These are phyloP conservation scores for Psettodes erumei DNA, from an alignment of 2,113 vertebrate species.

Conservation along the genomic window DNA sequence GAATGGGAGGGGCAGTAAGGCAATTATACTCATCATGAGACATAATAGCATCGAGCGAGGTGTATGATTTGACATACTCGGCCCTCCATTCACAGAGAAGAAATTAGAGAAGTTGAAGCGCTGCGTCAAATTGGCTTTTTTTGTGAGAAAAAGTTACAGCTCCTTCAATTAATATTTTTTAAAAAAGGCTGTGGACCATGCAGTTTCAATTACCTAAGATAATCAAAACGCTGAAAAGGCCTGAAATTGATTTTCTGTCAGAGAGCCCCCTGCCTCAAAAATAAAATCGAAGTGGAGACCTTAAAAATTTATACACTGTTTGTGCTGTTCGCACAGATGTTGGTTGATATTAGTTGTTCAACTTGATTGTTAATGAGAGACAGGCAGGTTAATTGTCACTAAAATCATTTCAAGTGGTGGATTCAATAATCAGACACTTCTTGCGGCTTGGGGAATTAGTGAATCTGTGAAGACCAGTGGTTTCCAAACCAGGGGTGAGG, in stretches of 20 bases:
- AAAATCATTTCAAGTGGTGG: background rate
- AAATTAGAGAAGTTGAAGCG: slow-evolving; percentile 72
- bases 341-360: background rate
- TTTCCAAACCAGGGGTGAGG: no score
- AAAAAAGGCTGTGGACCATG: slow-evolving; percentile 77
- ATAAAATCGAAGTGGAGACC: slow-evolving; percentile 24
- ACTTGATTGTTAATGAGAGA: background rate
- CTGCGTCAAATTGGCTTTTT: slow-evolving; percentile 55
- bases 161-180: slow-evolving; percentile 76
- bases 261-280: slow-evolving; percentile 13
- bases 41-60: slow-evolving; percentile 56
- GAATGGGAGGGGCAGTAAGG: slow-evolving; percentile 42
- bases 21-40: slow-evolving; percentile 67
- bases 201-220: slow-evolving; percentile 80
- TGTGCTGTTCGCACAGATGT: background rate
- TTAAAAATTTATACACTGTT: slow-evolving; percentile 6
- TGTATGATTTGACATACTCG: slow-evolving; percentile 51
- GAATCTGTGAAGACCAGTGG: no score
- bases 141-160: slow-evolving; percentile 37
- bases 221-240: slow-evolving; percentile 71
- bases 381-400: background rate
- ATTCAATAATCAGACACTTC: background rate
- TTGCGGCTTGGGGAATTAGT: no score
- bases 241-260: slow-evolving; percentile 73
- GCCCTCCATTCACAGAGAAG: slow-evolving; percentile 61